Conservation (phyloP, 2,797 vertebrate species). For the Huso huso region DNA sequence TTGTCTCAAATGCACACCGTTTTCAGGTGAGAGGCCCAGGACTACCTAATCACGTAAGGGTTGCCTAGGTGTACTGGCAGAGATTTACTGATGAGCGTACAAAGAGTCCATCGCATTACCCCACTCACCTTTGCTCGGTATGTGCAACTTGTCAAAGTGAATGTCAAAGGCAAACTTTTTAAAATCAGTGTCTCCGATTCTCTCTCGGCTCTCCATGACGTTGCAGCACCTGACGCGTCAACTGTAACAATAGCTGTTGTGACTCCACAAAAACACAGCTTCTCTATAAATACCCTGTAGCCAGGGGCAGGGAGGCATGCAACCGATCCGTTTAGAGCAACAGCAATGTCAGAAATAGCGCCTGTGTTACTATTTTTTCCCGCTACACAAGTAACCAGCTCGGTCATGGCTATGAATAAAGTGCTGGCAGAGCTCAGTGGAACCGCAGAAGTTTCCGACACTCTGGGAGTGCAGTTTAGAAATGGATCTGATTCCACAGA, state of each 20-base stretch:
- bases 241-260: slow-evolving; percentile 34
- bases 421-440: slow-evolving; percentile 29
- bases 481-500: slow-evolving; percentile 14
- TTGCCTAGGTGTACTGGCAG: no score
- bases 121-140: no score
- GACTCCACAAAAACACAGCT: slow-evolving; percentile 32
- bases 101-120: no score
- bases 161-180: no score
- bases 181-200: no score
- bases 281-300: slow-evolving; percentile 36
- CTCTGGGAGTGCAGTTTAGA: neutral
- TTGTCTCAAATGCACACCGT: no score
- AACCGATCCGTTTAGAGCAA: slow-evolving; percentile 19
- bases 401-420: slow-evolving; percentile 1
- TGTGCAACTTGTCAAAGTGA: no score
- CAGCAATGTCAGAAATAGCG: slow-evolving; percentile 33
- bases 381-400: neutral
- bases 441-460: slow-evolving; percentile 32
- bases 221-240: slow-evolving; percentile 21
- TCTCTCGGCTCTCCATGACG: slow-evolving; percentile 14
- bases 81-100: no score
- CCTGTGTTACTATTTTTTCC: slow-evolving; percentile 29
- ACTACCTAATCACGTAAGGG: no score
- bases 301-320: slow-evolving; percentile 21
- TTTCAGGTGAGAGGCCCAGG: no score